phyloP scores from a whole-genome alignment of 2,113 vertebrate species.

The Lichenostomus cassidix region DNA sequence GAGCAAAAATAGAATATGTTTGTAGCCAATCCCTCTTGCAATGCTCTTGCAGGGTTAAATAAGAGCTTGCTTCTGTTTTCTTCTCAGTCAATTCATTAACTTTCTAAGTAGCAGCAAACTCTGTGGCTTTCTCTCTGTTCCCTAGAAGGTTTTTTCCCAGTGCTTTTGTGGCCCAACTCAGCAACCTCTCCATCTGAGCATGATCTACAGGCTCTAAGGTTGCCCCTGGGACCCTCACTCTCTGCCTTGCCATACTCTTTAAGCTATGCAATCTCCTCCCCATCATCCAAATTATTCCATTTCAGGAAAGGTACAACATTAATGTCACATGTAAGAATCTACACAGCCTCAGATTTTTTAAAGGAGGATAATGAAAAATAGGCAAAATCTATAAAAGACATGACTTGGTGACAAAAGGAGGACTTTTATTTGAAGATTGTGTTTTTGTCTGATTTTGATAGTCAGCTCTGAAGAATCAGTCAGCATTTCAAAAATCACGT shows the following conservation, averaged over 20 bases:
- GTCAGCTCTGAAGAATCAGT: background rate
- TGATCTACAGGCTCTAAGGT: background rate
- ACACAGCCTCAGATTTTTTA: background rate
- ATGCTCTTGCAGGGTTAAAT: fast-evolving
- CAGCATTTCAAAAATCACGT: fast-evolving
- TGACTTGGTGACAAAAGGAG: background rate
- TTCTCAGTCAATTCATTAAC: background rate
- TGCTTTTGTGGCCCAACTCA: background rate
- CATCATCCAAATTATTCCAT: background rate
- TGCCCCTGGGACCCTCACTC: background rate
- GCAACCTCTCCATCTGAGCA: background rate
- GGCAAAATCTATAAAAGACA: background rate
- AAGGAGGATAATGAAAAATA: background rate
- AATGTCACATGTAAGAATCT: background rate
- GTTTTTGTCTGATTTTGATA: background rate
- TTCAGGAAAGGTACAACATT: background rate
- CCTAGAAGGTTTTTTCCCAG: background rate
- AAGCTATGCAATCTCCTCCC: background rate
- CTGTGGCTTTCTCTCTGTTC: background rate
- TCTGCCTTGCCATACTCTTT: background rate
- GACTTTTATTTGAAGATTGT: background rate
- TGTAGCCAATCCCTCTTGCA: background rate
- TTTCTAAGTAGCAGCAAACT: background rate
- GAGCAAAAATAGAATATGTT: background rate
- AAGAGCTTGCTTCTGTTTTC: background rate